Conservation (phyloP, 2,888 invertebrate species). For the Trachelus iudaicus region DNA sequence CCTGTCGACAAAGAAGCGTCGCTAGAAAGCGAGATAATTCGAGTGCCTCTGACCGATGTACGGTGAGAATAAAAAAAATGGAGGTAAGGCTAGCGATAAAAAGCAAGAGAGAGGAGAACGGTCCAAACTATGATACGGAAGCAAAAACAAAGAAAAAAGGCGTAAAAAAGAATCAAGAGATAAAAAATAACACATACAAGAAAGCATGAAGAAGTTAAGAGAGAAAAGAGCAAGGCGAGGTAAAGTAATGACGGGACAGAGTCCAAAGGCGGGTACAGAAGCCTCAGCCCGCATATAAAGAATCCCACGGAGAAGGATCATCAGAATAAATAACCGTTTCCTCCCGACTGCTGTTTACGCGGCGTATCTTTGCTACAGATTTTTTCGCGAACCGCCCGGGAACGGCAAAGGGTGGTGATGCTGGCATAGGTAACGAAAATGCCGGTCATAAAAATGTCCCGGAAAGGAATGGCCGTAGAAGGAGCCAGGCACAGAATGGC, state of each 20-base stretch:
- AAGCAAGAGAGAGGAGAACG: background rate
- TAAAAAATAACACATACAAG: background rate
- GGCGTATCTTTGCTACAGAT: constrained; percentile 17
- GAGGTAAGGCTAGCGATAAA: background rate
- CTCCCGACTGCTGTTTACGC: constrained; percentile 21
- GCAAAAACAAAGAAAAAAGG: no score
- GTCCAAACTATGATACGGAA: background rate
- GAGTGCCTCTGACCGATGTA: background rate
- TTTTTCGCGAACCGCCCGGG: constrained; percentile 23
- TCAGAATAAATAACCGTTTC: constrained; percentile 36
- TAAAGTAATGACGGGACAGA: background rate
- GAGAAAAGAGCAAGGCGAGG: background rate
- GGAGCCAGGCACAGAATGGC: background rate
- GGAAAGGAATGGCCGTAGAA: constrained; percentile 40
- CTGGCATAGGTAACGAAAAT: constrained; percentile 34
- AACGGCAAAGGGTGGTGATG: constrained; percentile 1
- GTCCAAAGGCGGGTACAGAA: background rate
- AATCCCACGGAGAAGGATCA: constrained; percentile 19
- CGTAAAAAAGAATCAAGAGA: no score
- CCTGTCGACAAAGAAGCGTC: background rate
- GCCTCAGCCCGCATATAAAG: background rate
- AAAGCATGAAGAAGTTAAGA: background rate
- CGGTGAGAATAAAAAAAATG: background rate
- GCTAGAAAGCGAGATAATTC: background rate
- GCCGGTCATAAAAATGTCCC: constrained; percentile 50